These are phyloP conservation scores for Hyposoter didymator DNA, from an alignment of 2,888 invertebrate genomes.

Conservation along the genomic window DNA sequence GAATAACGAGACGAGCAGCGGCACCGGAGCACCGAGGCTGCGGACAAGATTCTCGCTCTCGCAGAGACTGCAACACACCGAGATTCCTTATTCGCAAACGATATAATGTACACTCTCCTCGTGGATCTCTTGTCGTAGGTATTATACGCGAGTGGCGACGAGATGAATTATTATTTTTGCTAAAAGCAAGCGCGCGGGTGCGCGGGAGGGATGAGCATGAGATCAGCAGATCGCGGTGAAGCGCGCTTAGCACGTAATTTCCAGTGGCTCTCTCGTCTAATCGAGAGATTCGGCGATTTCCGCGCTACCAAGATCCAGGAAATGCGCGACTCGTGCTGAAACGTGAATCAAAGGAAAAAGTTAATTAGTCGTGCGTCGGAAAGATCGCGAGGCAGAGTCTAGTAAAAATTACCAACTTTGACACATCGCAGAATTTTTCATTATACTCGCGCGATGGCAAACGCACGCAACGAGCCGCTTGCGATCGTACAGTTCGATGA, in stretches of 20 bases:
- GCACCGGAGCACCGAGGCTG: constrained; percentile 37
- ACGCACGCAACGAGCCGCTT: not conserved
- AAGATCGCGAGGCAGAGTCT: not conserved
- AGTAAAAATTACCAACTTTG: too few relatives aligned
- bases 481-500: not conserved
- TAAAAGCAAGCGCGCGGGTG: constrained; percentile 36
- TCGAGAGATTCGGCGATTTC: constrained; percentile 41
- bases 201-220: not conserved
- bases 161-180: constrained; percentile 57
- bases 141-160: constrained; percentile 17
- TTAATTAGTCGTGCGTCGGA: not conserved
- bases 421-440: not conserved
- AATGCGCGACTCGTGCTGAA: not conserved
- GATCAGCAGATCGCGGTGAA: constrained; percentile 39
- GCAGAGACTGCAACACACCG: constrained; percentile 23
- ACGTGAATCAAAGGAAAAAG: not conserved
- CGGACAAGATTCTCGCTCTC: constrained; percentile 38
- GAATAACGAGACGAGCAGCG: constrained; percentile 40
- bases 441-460: not conserved
- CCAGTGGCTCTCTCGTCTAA: not conserved
- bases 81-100: constrained; percentile 54
- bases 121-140: not conserved
- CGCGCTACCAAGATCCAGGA: not conserved
- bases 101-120: constrained; percentile 30
- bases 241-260: constrained; percentile 34